Evolutionary conservation across 2,113 vertebrate genomes (phyloP).

Genomic region (Sigmodon hispidus): DNA sequence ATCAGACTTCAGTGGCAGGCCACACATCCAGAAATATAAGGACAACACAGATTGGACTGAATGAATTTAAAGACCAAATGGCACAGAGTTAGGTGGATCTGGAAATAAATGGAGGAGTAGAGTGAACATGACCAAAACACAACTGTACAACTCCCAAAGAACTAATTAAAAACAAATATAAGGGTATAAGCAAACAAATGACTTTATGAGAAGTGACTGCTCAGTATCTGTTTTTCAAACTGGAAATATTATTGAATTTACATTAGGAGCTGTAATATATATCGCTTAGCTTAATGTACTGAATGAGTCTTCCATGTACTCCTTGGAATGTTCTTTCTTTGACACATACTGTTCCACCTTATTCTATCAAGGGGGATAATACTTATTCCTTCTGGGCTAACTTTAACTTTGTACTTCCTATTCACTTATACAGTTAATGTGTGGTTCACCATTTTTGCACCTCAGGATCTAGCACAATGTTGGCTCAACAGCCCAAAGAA

Average conservation of each 20-base stretch:
- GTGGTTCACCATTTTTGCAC: neutral
- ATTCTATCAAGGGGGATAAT: neutral
- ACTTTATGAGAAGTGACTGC: neutral
- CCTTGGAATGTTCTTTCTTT: constrained; percentile 27
- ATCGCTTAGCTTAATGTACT: constrained; percentile 50
- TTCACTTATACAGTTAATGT: neutral
- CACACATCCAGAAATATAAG: neutral
- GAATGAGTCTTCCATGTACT: neutral
- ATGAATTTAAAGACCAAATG: neutral
- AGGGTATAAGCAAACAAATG: neutral
- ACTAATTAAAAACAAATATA: neutral
- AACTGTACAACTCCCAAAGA: neutral
- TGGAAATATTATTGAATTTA: neutral
- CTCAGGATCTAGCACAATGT: constrained; percentile 1
- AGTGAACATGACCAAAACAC: neutral
- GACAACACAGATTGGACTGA: neutral
- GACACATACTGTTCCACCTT: neutral
- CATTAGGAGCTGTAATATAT: constrained; percentile 1
- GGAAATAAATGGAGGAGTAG: neutral
- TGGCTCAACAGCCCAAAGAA: neutral
- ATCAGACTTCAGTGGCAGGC: neutral
- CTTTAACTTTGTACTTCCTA: neutral
- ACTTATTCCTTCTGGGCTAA: constrained; percentile 48
- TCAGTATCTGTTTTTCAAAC: neutral
- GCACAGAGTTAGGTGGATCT: neutral